Evolutionary conservation across 1,140 invertebrate species (phyloP), one percentile per base, ranked within the genome.

Genomic region (Trinorchestia longiramus): DNA sequence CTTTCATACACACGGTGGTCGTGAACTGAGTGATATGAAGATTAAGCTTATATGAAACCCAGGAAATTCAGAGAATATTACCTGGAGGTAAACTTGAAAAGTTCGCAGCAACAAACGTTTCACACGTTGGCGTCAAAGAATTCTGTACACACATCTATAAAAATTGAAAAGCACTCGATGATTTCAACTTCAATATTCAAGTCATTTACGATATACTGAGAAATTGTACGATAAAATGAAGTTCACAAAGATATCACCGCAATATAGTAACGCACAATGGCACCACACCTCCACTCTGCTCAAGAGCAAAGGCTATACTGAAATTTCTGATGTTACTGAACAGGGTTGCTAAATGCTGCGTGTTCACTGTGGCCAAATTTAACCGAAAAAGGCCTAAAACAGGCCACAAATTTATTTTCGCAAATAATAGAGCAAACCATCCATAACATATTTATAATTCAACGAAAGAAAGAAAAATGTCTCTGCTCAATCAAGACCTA

Each of bases 91-190:
- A 11, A 42, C 42, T 77, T 28, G 62, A 90, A 41, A 28, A 4
- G 43, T 42, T 19, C n/a, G 88, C 88, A 90, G 88, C 88, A 90
- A 90, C 88, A 90, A 90, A 90, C 88, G 88, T 90, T 90, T 41
- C 43, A 4, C 88, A 90, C 88, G 88, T 90, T 90, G 43, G 88
- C 6, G 41, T 11, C 41, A 42, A 90, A 90, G 41, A 90, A 42
- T 42, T 41, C 43, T 8, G 88, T 42, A 90, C 62, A 77, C 62
- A 36, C 62, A 36, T 36, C 28, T 77, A 23, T 36, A 77, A 6
- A 53, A 15, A 28, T 77, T 36, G 36, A 36, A 53, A 36, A 23
- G 36, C 62, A 36, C 62, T 77, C 15, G 8, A 77, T 15, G 36
- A 3, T 77, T 77, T 77, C 36, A 15, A 36, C 62, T 77, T 3